phyloP scores from a whole-genome alignment of 2,113 vertebrate genomes.

The Pampusana beccarii region DNA sequence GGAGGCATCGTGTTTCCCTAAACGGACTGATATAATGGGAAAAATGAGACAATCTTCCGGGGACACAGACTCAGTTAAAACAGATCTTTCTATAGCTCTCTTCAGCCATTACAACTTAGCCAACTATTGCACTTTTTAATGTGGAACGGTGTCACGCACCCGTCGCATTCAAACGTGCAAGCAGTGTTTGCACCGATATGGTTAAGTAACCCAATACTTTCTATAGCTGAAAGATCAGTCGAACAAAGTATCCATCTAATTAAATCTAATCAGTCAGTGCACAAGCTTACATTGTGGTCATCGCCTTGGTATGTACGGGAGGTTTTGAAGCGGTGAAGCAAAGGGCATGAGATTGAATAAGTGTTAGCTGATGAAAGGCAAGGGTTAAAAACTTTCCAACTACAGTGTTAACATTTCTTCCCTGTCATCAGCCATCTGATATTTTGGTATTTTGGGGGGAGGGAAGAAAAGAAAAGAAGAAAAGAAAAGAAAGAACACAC shows the following conservation, averaged over 20 bases:
- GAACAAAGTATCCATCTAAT: constrained; percentile 72
- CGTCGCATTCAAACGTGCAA: not conserved
- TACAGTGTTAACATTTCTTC: constrained; percentile 67
- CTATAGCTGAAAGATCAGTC: constrained; percentile 66
- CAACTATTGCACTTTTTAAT: constrained; percentile 37
- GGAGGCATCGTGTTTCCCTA: not conserved
- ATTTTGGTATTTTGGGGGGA: constrained; percentile 34
- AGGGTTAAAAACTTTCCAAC: constrained; percentile 67
- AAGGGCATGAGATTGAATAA: constrained; percentile 46
- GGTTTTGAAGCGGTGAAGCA: constrained; percentile 50
- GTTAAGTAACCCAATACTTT: constrained; percentile 66
- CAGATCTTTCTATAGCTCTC: constrained; percentile 11
- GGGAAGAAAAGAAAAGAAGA: not conserved
- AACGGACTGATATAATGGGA: not conserved
- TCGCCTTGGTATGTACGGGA: constrained; percentile 68
- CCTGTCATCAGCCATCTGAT: constrained; percentile 68
- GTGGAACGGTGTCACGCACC: not conserved
- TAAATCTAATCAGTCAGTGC: constrained; percentile 71
- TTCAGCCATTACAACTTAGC: constrained; percentile 36
- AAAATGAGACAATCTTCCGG: constrained; percentile 9
- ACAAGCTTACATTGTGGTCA: constrained; percentile 67
- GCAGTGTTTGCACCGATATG: constrained; percentile 57
- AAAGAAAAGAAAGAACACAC: constrained; percentile 42
- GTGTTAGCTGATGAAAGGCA: constrained; percentile 63
- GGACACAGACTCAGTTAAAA: constrained; percentile 11